phyloP scores from a whole-genome alignment of 2,888 invertebrate genomes.

The Scaptomyza parva region DNA sequence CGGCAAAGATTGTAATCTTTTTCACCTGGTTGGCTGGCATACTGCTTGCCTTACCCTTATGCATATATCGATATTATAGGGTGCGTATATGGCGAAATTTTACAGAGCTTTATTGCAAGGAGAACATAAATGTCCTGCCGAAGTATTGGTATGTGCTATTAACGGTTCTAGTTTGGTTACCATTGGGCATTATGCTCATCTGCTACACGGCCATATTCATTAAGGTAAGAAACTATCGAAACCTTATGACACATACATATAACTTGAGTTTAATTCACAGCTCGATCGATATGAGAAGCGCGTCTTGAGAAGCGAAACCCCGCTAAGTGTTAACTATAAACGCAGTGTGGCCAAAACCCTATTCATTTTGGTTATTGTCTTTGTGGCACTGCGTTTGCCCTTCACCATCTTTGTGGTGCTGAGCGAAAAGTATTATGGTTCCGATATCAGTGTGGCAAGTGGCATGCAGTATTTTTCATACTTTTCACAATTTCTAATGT shows the following conservation, averaged over 20 bases:
- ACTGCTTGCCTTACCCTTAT: conserved; percentile 88
- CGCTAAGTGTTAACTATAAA: conserved; percentile 88
- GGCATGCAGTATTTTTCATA: conserved; percentile 88
- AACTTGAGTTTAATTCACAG: conserved; percentile 76
- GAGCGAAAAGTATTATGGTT: conserved; percentile 82
- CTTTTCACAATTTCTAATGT: conserved; percentile 89
- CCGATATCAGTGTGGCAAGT: conserved; percentile 83
- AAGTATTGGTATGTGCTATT: conserved; percentile 93
- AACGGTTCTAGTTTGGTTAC: conserved; percentile 91
- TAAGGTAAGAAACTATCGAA: conserved; percentile 85
- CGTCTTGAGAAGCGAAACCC: conserved; percentile 87
- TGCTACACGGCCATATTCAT: conserved; percentile 90
- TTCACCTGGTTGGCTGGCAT: conserved; percentile 89
- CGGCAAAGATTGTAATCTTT: conserved; percentile 88
- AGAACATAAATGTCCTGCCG: conserved; percentile 87
- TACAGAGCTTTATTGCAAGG: conserved; percentile 90
- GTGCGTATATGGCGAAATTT: conserved; percentile 91
- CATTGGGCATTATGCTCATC: conserved; percentile 90
- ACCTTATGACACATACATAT: conserved; percentile 23
- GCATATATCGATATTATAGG: conserved; percentile 87
- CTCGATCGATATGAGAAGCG: conserved; percentile 88
- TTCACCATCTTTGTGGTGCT: conserved; percentile 90
- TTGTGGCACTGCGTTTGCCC: conserved; percentile 89
- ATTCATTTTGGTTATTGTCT: conserved; percentile 89
- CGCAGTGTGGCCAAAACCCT: conserved; percentile 89